Base-by-base conservation (phyloP, 2,797 vertebrate genomes). In the Aplochiton taeniatus region DNA sequence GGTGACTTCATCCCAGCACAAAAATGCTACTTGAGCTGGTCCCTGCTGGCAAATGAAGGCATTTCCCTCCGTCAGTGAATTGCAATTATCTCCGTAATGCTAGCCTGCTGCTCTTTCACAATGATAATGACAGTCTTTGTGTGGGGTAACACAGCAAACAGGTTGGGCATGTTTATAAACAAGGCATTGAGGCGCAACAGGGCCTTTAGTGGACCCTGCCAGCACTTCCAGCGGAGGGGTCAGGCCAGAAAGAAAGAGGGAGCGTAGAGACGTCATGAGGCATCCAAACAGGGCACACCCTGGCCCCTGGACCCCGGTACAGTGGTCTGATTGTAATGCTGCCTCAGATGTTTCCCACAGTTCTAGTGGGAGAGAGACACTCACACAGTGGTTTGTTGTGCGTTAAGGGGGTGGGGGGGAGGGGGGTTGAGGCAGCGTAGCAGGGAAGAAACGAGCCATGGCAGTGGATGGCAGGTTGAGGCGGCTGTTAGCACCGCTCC, bases 121-220 rank as follows among this genome's bases (percentile, higher is more conserved):
- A 73, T 72, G 74, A 76, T 70, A 84, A 82, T 74, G 61, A 78
- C 50, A 76, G 65, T 52, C n/a, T 78, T 66, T 78, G 48, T 63
- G 74, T 68, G 69, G 66, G 65, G 68, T 75, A 63, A 59, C 58
- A 76, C 78, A 76, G 78, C 74, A 78, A 76, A 78, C 69, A 73
- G 80, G 18, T 48, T 7, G 47, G 79, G 69, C 76, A 65, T 76
- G 75, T 80, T 85, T 83, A 86, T 81, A 89, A 81, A 86, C 65
- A 62, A 66, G 65, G 64, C 51, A 64, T 17, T 67, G 68, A 69
- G 64, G 68, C 73, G 69, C 66, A 41, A 70, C 49, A 57, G 65
- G 61, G 62, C 44, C 58, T 73, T 72, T 56, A n/a, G 52, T 69
- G 58, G 58, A 69, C 46, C 69, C 17, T 11, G 73, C 66, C 65